Evolutionary conservation across 2,888 invertebrate species (phyloP).

Genomic region (Polydrusus cervinus): DNA sequence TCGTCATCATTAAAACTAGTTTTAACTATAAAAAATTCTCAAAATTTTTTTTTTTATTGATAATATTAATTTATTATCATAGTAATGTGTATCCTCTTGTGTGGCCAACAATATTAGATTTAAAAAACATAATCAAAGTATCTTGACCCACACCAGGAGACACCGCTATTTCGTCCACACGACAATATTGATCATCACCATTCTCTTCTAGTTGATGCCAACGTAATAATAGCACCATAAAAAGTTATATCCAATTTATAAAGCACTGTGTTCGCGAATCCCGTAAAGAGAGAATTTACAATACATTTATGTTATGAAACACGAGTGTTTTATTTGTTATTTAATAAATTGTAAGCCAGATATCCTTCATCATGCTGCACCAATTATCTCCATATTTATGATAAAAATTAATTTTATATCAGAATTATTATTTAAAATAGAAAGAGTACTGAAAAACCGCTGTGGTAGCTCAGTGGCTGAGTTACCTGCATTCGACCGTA

Average conservation of each 20-base stretch:
- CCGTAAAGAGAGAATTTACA: background rate
- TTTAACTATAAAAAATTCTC: too few relatives aligned
- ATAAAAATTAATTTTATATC: too few relatives aligned
- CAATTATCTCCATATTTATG: too few relatives aligned
- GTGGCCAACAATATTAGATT: background rate
- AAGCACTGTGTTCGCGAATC: background rate
- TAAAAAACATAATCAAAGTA: slow-evolving; percentile 8
- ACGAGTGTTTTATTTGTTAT: too few relatives aligned
- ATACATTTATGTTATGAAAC: background rate
- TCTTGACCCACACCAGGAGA: background rate
- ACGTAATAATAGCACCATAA: slow-evolving; percentile 5
- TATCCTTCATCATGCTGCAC: too few relatives aligned
- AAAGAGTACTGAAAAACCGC: too few relatives aligned
- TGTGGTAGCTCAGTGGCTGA: too few relatives aligned
- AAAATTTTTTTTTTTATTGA: too few relatives aligned
- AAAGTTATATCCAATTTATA: background rate
- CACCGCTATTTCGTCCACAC: slow-evolving; percentile 18
- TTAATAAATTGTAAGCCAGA: too few relatives aligned
- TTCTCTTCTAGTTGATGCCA: slow-evolving; percentile 5
- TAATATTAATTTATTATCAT: background rate
- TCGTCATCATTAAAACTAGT: too few relatives aligned
- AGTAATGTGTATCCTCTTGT: background rate
- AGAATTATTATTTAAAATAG: too few relatives aligned
- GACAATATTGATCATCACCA: slow-evolving; percentile 9
- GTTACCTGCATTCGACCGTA: too few relatives aligned